These are phyloP conservation scores for Darevskia mixta DNA, from an alignment of 2,797 vertebrate genomes.

Conservation along the genomic window DNA sequence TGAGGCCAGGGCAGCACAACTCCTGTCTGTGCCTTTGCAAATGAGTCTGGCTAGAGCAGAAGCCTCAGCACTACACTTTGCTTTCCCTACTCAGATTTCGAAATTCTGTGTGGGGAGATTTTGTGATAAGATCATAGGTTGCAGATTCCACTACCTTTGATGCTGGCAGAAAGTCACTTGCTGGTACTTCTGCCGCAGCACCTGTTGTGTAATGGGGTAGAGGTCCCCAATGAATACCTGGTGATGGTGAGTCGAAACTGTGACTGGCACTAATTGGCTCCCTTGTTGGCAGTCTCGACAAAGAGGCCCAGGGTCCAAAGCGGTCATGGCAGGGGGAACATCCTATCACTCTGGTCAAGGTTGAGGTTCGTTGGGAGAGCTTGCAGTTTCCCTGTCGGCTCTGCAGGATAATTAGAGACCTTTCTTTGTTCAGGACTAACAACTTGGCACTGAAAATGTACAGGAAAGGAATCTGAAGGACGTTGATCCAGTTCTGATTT, in stretches of 20 bases:
- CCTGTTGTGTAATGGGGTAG: not conserved
- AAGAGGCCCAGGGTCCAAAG: not conserved
- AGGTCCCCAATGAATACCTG: constrained; percentile 10
- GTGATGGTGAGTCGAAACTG: not conserved
- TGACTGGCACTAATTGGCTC: constrained; percentile 45
- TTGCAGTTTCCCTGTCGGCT: not conserved
- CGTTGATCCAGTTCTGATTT: not conserved
- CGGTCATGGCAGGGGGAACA: not conserved
- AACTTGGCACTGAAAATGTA: not conserved
- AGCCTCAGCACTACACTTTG: no score
- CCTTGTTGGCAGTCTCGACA: constrained; percentile 20
- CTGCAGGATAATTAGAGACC: constrained; percentile 12
- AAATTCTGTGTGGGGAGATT: not conserved
- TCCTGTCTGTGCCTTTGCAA: not conserved
- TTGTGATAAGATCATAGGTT: not conserved
- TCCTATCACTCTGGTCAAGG: constrained; percentile 7
- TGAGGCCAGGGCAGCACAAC: not conserved
- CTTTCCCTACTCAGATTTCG: not conserved
- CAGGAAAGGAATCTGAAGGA: not conserved
- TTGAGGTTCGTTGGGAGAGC: not conserved
- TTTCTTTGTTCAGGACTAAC: constrained; percentile 4
- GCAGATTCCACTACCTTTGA: not conserved
- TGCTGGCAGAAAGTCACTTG: not conserved
- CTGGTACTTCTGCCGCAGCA: not conserved
- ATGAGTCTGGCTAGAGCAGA: no score